Evolutionary conservation across 2,797 vertebrate genomes (phyloP).

Genomic region (Chiroxiphia lanceolata): DNA sequence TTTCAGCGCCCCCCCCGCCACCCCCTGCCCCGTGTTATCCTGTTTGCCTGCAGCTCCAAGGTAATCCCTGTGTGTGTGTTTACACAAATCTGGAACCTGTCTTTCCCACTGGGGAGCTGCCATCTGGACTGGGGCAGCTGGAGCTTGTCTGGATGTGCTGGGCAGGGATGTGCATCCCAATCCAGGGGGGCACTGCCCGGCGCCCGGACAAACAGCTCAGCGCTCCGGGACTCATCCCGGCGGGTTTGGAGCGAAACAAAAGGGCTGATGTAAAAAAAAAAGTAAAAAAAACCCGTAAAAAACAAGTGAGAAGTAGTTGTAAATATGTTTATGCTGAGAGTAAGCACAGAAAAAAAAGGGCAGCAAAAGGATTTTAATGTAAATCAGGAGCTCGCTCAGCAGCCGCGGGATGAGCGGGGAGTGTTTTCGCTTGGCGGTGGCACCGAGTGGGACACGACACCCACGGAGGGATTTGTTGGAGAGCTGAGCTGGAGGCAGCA

Average conservation of each 20-base stretch:
- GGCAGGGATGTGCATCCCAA: not conserved
- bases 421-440: not conserved
- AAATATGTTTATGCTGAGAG: not conserved
- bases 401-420: not conserved
- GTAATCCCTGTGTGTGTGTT: not conserved
- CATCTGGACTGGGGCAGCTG: slow-evolving; percentile 43
- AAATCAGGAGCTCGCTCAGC: not conserved
- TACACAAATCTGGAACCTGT: not conserved
- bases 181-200: not conserved
- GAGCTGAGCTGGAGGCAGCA: not conserved
- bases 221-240: no score
- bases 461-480: not conserved
- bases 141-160: not conserved
- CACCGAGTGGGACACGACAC: not conserved
- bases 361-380: not conserved
- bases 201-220: not conserved
- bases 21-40: accelerated
- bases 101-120: not conserved
- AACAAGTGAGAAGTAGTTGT: not conserved
- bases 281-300: no score
- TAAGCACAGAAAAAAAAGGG: not conserved
- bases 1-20: accelerated
- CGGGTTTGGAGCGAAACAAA: not conserved
- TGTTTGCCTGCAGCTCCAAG: not conserved
- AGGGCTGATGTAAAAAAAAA: not conserved